Conservation (phyloP, 53 echinoderm and acorn worm species). For the Arbacia lixula region DNA sequence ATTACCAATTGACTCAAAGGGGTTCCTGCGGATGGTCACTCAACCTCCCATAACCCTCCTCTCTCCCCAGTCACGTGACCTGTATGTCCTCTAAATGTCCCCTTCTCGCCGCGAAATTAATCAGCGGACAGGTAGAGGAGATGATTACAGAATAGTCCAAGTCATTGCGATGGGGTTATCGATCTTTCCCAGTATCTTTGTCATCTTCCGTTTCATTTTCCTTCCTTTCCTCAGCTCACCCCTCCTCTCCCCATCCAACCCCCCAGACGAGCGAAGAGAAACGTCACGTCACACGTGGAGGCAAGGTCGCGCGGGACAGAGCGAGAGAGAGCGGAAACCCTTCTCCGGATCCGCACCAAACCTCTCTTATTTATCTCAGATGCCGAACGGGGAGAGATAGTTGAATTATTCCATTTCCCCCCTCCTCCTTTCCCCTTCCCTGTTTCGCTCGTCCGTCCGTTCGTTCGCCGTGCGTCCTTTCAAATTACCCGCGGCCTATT, state of each 20-base stretch:
- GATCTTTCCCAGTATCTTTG: conserved; percentile 38
- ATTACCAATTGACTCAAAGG: no score
- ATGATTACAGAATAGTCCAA: conserved; percentile 18
- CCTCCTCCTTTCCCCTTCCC: conserved; percentile 11
- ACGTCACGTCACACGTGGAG: not conserved
- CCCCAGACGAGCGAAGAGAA: not conserved
- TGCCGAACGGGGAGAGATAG: conserved; percentile 45
- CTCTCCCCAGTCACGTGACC: no score
- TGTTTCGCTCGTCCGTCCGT: not conserved
- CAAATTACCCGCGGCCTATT: not conserved
- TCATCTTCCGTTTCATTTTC: conserved; percentile 56
- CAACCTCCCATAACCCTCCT: no score
- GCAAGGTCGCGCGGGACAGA: not conserved
- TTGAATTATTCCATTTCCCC: conserved; percentile 56
- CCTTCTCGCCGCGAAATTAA: no score
- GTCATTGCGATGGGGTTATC: conserved; percentile 5
- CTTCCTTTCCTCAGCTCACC: not conserved
- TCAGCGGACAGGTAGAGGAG: not conserved
- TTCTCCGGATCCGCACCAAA: not conserved
- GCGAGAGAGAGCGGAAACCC: conserved; percentile 33
- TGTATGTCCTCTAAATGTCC: no score
- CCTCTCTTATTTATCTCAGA: conserved; percentile 30
- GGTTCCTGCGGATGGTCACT: no score
- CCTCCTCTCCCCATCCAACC: not conserved
- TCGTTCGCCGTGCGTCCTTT: not conserved